Base-by-base conservation (phyloP, 2,113 vertebrate species). In the Nycticebus coucang region DNA sequence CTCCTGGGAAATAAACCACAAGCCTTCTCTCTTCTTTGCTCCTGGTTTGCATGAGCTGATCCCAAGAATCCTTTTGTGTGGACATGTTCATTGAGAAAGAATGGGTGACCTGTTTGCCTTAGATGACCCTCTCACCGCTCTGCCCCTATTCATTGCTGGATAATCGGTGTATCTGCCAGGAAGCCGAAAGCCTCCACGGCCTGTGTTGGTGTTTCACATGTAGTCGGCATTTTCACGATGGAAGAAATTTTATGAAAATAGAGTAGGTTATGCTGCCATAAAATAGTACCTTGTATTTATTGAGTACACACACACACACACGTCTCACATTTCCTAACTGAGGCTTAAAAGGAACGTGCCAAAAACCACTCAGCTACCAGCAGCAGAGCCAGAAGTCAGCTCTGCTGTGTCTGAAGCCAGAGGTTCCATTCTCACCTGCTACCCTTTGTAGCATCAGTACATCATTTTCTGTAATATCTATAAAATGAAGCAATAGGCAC, bases 31-130 rank as follows among this genome's bases (percentile, higher is more conserved):
- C 55, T 91, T 71, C 69, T 89, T 87, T 41, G 60, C 83, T 69
- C 77, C 24, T 2, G 33, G 37, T 50, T 94, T 90, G 53, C 37
- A 80, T 21, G 91, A 81, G 35, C 19, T 30, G 74, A 79, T 59
- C 82, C 64, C 64, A 55, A 57, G 85, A 94, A 88, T 91, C 64
- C 7, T 86, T 94, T 85, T 94, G 77, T 95, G 93, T 62, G 78
- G 71, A 71, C 30, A 19, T 24, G 82, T 59, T 89, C 41, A 79
- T 28, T 0, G 2, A 91, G 35, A 59, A 97, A 97, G 93, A 96
- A 95, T 93, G 37, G 50, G n/a, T 89, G 85, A 87, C 89, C 95
- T 87, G 57, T 96, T 96, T 97, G 87, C 97, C 94, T 95, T 45
- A 26, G 33, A 83, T n/a, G 78, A 14, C 37, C 3, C 66, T 72